These are phyloP conservation scores for Pseudorhombus dupliciocellatus DNA, from an alignment of 2,113 vertebrate genomes.

Conservation along the genomic window DNA sequence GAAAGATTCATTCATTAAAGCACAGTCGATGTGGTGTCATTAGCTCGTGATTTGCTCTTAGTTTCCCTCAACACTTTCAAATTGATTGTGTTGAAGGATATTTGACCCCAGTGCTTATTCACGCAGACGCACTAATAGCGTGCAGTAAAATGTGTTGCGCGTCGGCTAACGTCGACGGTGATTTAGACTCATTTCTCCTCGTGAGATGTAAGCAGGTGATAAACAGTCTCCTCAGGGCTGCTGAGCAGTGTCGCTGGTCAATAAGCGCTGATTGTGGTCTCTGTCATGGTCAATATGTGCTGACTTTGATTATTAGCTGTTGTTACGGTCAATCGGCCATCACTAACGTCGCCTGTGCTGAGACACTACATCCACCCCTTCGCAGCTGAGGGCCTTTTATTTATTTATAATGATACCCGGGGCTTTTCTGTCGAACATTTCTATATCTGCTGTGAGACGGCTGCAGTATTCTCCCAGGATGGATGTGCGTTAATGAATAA, in stretches of 20 bases:
- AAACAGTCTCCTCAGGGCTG: constrained; percentile 53
- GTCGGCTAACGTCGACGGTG: constrained; percentile 14
- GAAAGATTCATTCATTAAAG: not conserved
- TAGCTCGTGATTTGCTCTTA: not conserved
- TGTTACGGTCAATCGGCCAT: constrained; percentile 69
- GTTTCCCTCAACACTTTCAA: constrained; percentile 22
- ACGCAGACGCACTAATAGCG: constrained; percentile 25
- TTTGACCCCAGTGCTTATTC: constrained; percentile 32
- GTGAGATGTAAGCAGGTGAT: constrained; percentile 47
- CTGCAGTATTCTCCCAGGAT: constrained; percentile 58
- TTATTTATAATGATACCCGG: constrained; percentile 66
- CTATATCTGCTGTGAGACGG: constrained; percentile 58
- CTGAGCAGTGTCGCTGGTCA: constrained; percentile 65
- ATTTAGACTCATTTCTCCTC: constrained; percentile 49
- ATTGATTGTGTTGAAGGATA: constrained; percentile 31
- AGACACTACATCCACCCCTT: constrained; percentile 48
- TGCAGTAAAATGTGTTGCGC: constrained; percentile 30
- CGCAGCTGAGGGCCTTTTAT: constrained; percentile 61
- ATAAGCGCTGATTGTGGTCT: constrained; percentile 70
- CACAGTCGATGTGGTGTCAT: not conserved
- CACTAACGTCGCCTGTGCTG: constrained; percentile 61
- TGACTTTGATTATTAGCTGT: constrained; percentile 76
- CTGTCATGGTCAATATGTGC: constrained; percentile 74
- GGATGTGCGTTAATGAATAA: constrained; percentile 71
- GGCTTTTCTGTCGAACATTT: constrained; percentile 53